phyloP scores from a whole-genome alignment of 2,797 vertebrate species.

The Anomalospiza imberbis region DNA sequence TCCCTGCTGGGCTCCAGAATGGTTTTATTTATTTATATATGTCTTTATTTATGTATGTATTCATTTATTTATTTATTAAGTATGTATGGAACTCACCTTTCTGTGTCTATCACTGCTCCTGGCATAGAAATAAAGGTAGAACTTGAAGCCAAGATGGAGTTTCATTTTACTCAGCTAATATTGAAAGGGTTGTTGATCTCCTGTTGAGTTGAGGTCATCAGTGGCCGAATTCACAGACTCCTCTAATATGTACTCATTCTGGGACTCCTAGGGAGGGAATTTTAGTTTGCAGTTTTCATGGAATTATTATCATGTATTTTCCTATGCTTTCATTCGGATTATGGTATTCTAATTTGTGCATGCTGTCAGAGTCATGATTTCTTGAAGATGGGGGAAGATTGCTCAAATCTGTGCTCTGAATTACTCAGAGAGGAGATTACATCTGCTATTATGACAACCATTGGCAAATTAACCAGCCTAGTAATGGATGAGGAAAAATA shows the following conservation, averaged over 20 bases:
- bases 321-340: neutral
- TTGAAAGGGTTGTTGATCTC: neutral
- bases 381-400: neutral
- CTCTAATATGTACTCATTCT: neutral
- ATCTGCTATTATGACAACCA: neutral
- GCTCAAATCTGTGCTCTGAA: neutral
- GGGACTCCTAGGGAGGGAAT: neutral
- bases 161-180: neutral
- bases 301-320: neutral
- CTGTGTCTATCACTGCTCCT: neutral
- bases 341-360: neutral
- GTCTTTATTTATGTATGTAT: no score
- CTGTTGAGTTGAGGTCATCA: neutral
- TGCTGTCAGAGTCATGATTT: neutral
- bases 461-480: neutral
- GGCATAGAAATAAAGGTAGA: neutral
- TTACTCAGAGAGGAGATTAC: neutral
- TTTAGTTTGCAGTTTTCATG: neutral
- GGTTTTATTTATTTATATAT: neutral
- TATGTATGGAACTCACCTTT: rapidly evolving
- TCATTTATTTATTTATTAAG: neutral
- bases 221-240: neutral
- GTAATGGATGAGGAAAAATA: neutral
- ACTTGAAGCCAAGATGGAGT: neutral
- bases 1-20: neutral